Conservation (phyloP, 2,797 vertebrate genomes). For the Sebastes kiyomatsui region DNA sequence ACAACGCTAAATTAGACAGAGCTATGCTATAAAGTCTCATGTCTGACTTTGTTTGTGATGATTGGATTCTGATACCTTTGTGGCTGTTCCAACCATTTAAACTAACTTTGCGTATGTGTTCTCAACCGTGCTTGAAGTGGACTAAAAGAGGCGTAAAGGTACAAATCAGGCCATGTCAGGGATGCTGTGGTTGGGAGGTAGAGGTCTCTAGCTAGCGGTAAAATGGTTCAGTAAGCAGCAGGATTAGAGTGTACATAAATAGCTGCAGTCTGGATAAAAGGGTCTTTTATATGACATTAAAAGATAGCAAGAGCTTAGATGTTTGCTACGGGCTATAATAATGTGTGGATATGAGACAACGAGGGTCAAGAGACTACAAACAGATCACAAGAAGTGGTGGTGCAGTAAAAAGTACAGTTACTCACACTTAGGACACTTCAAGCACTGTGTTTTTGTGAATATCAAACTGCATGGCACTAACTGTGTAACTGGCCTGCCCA, state of each 20-base stretch:
- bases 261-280: background rate
- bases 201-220: background rate
- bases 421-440: slow-evolving; percentile 38
- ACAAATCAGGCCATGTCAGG: background rate
- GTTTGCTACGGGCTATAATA: background rate
- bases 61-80: slow-evolving; percentile 12
- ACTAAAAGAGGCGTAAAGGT: background rate
- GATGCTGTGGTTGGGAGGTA: background rate
- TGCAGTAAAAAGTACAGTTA: background rate
- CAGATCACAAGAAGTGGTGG: background rate
- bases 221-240: background rate
- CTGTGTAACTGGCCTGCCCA: slow-evolving; percentile 58
- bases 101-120: slow-evolving; percentile 53
- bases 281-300: background rate
- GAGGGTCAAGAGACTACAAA: background rate
- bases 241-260: background rate
- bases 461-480: slow-evolving; percentile 71
- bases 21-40: background rate
- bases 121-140: slow-evolving; percentile 56
- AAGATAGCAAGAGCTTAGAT: background rate
- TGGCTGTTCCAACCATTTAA: slow-evolving; percentile 44
- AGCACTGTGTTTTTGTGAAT: slow-evolving; percentile 41
- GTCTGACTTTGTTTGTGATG: slow-evolving; percentile 13
- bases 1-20: slow-evolving; percentile 7
- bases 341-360: background rate